Percentiles rank a stretch among this genome's conserved stretches.
Conservation (phyloP, 2,888 invertebrate species). For the Oscheius myriophilus region DNA sequence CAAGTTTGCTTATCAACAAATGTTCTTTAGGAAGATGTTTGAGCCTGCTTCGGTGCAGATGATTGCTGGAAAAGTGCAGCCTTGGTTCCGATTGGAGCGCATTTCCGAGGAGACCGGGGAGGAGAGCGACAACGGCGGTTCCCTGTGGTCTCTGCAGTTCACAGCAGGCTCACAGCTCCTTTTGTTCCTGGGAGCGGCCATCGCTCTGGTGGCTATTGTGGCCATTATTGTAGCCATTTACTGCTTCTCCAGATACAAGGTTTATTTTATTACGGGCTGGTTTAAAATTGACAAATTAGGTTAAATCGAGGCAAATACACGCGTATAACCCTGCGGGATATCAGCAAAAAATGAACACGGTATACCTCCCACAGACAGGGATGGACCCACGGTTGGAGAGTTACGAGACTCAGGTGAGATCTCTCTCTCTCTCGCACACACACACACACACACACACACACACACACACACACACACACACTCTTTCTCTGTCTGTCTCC, state of each 20-base stretch:
- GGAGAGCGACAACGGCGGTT: conserved; percentile 25
- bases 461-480: too few relatives aligned
- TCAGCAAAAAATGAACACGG: conserved; percentile 54
- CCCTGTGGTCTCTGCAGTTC: conserved; percentile 24
- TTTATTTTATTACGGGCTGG: conserved; percentile 1
- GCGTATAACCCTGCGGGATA: conserved; percentile 45
- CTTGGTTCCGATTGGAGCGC: conserved; percentile 64
- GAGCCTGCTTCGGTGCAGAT: conserved; percentile 57
- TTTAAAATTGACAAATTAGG: conserved; percentile 10
- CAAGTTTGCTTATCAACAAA: too few relatives aligned
- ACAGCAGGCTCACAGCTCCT: conserved; percentile 33
- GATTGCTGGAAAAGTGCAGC: conserved; percentile 65
- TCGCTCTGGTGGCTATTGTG: conserved; percentile 61
- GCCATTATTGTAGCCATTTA: conserved; percentile 63
- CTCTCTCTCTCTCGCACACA: neutral
- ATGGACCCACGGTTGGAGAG: conserved; percentile 51
- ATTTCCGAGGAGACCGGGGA: conserved; percentile 50
- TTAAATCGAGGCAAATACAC: conserved; percentile 41
- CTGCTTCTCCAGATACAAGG: conserved; percentile 56
- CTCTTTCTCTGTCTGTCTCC: too few relatives aligned
- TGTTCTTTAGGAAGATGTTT: conserved; percentile 57
- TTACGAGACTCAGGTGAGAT: conserved; percentile 62
- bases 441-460: too few relatives aligned
- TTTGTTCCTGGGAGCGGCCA: conserved; percentile 57
- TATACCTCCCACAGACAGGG: conserved; percentile 49